phyloP scores from a whole-genome alignment of 2,113 vertebrate genomes.

The Prinia subflava region DNA sequence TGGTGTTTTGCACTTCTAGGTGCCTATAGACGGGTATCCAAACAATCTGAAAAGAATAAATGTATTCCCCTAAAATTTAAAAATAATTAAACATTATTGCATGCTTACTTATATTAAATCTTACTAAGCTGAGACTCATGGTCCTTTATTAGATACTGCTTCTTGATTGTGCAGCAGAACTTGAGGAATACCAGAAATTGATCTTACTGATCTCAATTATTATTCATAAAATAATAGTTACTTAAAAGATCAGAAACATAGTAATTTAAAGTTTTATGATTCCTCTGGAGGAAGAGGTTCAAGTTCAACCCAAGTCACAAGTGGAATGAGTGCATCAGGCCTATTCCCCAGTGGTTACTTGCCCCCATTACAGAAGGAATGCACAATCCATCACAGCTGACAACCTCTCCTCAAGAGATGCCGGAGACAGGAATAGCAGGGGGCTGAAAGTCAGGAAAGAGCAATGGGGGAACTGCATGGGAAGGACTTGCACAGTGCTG shows the following conservation, averaged over 20 bases:
- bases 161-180: background rate
- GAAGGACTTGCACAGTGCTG: background rate
- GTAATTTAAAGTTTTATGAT: background rate
- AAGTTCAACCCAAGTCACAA: slow-evolving; percentile 41
- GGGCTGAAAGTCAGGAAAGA: slow-evolving; percentile 23
- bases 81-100: background rate
- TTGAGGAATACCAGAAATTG: background rate
- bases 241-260: background rate
- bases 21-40: background rate
- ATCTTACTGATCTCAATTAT: background rate
- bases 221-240: background rate
- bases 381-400: slow-evolving; percentile 70
- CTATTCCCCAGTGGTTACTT: background rate
- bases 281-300: slow-evolving; percentile 7
- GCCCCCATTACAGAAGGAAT: slow-evolving; percentile 9
- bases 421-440: background rate
- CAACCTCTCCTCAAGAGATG: slow-evolving; percentile 51
- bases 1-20: background rate
- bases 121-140: background rate
- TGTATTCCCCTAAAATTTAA: background rate
- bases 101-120: background rate
- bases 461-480: background rate
- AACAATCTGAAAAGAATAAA: background rate
- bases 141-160: background rate
- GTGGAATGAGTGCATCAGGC: slow-evolving; percentile 39